Evolutionary conservation across 2,888 invertebrate species (phyloP), one percentile per base, ranked within the genome.

Genomic region (Pristionchus arcanus): DNA sequence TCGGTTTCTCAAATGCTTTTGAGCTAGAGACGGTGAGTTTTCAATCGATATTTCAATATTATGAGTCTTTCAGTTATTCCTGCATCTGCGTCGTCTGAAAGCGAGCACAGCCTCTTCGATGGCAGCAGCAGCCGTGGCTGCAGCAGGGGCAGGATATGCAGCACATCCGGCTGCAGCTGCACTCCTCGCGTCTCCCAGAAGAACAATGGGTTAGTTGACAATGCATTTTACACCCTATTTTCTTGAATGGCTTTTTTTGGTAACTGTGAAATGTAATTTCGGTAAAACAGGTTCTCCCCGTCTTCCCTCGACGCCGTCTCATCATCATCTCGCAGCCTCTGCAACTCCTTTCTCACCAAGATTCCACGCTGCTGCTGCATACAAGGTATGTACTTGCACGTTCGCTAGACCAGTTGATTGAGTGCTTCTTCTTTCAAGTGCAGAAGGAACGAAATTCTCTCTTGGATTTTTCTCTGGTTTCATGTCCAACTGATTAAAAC

Each of bases 81-180:
- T 88, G 31, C 87, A 88, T 15, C 87, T 88, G 15, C 87, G 87
- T 55, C 71, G 87, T 55, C 71, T 88, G 55, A 88, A 88, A 74
- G 87, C 87, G 25, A 68, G 34, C 28, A 59, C 84, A 13, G 84
- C 84, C 31, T 55, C 84, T 15, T 59, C 84, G 21, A 59, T 63
- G 42, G 84, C 55, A 19, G 87, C 84, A 25, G 74, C 83, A 83
- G 84, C 84, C 3, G 59, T 63, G 59, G 84, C 84, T 13, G 84
- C 55, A 59, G 87, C 87, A 42, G 63, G 42, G 16, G 81, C 81
- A 28, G 49, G 49, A 9, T 81, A 81, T 25, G 42, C 84, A 34
- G 59, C 84, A 34, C 84, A 85, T 85, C 84, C 55, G 21, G 84
- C 84, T 55, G 49, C 55, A 34, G 84, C 84, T 31, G 55, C 84